Evolutionary conservation across 2,888 invertebrate species (phyloP).

Genomic region (Oligia fasciuncula): DNA sequence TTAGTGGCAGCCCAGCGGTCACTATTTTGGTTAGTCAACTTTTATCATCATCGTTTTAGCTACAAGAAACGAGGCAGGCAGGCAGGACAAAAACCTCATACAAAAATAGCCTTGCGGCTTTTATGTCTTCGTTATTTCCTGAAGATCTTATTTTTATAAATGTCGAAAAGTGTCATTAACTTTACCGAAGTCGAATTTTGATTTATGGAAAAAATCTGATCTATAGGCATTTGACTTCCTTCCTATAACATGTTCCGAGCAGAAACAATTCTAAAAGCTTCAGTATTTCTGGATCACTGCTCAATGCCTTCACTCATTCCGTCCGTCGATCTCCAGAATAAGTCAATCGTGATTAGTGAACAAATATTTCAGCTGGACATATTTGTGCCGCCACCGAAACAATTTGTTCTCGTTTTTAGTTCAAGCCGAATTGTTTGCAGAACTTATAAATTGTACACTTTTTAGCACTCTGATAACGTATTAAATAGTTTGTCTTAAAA

Average conservation of each 20-base stretch:
- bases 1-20: too few relatives aligned
- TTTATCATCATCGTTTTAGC: background rate
- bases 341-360: slow-evolving; percentile 49
- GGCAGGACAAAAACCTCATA: background rate
- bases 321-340: slow-evolving; percentile 51
- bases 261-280: background rate
- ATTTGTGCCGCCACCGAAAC: slow-evolving; percentile 66
- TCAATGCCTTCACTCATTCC: background rate
- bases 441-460: slow-evolving; percentile 65
- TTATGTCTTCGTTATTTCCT: background rate
- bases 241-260: background rate
- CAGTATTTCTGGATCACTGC: background rate
- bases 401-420: slow-evolving; percentile 74
- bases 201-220: too few relatives aligned
- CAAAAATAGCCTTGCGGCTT: background rate
- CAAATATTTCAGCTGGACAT: slow-evolving; percentile 64
- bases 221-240: too few relatives aligned
- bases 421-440: slow-evolving; percentile 69
- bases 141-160: background rate
- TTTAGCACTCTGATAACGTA: slow-evolving; percentile 33
- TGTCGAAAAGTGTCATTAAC: background rate
- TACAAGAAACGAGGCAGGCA: background rate
- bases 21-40: background rate
- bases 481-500: slow-evolving; percentile 31
- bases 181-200: background rate